Evolutionary conservation across 2,888 invertebrate species (phyloP).

Genomic region (Drosophila ustulata): DNA sequence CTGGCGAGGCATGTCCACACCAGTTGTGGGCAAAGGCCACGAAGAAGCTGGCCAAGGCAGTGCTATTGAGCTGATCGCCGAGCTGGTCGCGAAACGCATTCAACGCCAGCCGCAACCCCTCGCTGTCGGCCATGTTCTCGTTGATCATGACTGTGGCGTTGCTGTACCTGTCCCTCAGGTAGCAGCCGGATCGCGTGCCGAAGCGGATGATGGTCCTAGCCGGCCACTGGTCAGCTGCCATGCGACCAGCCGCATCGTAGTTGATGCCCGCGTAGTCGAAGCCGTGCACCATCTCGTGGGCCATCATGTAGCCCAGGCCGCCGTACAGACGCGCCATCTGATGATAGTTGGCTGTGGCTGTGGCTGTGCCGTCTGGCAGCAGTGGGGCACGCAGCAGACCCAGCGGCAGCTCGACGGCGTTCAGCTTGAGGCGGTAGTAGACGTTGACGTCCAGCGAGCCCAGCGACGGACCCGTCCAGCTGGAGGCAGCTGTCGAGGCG

Average conservation of each 20-base stretch:
- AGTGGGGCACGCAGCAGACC: conserved; percentile 78
- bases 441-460: conserved; percentile 81
- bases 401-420: conserved; percentile 79
- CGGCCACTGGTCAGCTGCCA: conserved; percentile 69
- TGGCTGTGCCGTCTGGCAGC: conserved; percentile 20
- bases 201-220: conserved; percentile 78
- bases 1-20: conserved; percentile 65
- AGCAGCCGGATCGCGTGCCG: conserved; percentile 76
- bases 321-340: conserved; percentile 58
- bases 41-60: conserved; percentile 65
- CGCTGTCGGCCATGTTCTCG: conserved; percentile 83
- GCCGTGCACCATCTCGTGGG: conserved; percentile 82
- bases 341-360: conserved; percentile 20
- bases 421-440: conserved; percentile 78
- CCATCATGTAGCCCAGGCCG: conserved; percentile 77
- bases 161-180: conserved; percentile 66
- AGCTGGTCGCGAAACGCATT: conserved; percentile 54
- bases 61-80: background rate
- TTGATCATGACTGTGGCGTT: conserved; percentile 75
- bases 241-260: conserved; percentile 77
- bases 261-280: conserved; percentile 83
- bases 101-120: conserved; percentile 80
- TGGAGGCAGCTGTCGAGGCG: background rate
- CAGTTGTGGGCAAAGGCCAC: conserved; percentile 82
- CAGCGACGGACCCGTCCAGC: conserved; percentile 31